A percentile compares a stretch with the other conserved stretches of the same genome.
Evolutionary conservation across 2,113 vertebrate genomes (phyloP).

Genomic region (Proteles cristata): DNA sequence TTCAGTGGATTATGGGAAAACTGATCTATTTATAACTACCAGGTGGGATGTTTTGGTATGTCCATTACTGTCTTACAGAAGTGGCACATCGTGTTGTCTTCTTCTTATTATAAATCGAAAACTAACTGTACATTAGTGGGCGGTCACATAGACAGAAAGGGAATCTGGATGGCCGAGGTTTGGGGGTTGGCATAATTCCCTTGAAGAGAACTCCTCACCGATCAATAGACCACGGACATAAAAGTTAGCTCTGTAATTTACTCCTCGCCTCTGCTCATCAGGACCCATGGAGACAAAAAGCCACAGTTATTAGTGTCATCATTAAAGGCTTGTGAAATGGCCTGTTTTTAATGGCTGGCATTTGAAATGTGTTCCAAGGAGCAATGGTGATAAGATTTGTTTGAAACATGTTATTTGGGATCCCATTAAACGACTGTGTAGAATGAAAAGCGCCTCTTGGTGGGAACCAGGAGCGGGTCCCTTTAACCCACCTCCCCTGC

Average conservation of each 20-base stretch:
- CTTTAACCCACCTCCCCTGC: slow-evolving; percentile 16
- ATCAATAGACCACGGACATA: slow-evolving; percentile 81
- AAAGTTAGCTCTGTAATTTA: slow-evolving; percentile 82
- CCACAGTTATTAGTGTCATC: slow-evolving; percentile 67
- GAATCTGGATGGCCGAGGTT: slow-evolving; percentile 58
- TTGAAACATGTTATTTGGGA: slow-evolving; percentile 74
- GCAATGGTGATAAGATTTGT: slow-evolving; percentile 68
- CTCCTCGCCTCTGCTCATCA: slow-evolving; percentile 66
- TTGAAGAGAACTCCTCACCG: background rate
- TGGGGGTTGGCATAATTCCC: slow-evolving; percentile 37
- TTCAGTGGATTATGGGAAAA: background rate
- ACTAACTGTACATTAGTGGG: slow-evolving; percentile 76
- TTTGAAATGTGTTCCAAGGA: slow-evolving; percentile 76
- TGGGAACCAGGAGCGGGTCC: background rate
- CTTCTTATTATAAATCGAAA: slow-evolving; percentile 80
- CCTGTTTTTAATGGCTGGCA: slow-evolving; percentile 74
- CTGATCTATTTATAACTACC: slow-evolving; percentile 61
- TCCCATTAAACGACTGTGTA: slow-evolving; percentile 61
- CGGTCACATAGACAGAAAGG: slow-evolving; percentile 81
- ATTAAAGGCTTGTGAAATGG: slow-evolving; percentile 68
- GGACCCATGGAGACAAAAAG: slow-evolving; percentile 77
- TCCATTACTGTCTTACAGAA: slow-evolving; percentile 40
- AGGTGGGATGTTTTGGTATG: slow-evolving; percentile 13
- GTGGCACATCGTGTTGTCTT: slow-evolving; percentile 55
- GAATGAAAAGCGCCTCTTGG: slow-evolving; percentile 55